These are phyloP conservation scores for Gobionotothen gibberifrons DNA, from an alignment of 2,797 vertebrate species.

Conservation along the genomic window DNA sequence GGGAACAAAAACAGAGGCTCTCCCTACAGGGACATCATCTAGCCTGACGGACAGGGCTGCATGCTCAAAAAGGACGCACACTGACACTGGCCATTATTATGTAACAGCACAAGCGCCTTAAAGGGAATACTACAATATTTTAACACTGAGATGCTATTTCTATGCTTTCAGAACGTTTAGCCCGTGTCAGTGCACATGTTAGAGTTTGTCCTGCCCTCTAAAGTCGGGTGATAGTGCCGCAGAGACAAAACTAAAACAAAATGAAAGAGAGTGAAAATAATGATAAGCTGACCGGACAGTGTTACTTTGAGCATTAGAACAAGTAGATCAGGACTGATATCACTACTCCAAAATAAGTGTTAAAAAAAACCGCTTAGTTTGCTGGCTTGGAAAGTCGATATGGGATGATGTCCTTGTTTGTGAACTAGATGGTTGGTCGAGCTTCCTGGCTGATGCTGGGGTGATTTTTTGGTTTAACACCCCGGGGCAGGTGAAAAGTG, in stretches of 20 bases:
- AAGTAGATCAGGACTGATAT: neutral
- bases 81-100: slow-evolving; percentile 39
- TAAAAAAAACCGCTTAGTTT: neutral
- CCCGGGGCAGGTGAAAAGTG: slow-evolving; percentile 22
- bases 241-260: slow-evolving; percentile 28
- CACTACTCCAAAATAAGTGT: neutral
- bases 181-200: slow-evolving; percentile 49
- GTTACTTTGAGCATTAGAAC: slow-evolving; percentile 18
- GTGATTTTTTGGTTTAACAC: neutral
- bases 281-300: slow-evolving; percentile 15
- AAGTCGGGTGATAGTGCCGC: slow-evolving; percentile 15
- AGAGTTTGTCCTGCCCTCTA: slow-evolving; percentile 26
- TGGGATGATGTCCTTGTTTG: slow-evolving; percentile 6
- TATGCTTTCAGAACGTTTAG: slow-evolving; percentile 45
- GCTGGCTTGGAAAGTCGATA: neutral
- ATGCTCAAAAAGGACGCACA: slow-evolving; percentile 21
- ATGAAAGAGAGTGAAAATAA: slow-evolving; percentile 12
- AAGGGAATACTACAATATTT: slow-evolving; percentile 38
- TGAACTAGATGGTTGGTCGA: slow-evolving; percentile 4
- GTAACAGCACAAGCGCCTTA: slow-evolving; percentile 35
- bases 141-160: slow-evolving; percentile 32
- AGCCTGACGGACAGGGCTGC: slow-evolving; percentile 33
- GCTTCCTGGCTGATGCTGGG: neutral
- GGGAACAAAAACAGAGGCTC: slow-evolving; percentile 29
- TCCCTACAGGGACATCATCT: slow-evolving; percentile 38